Evolutionary conservation across 2,888 invertebrate species (phyloP).

Genomic region (Iphiclides podalirius): DNA sequence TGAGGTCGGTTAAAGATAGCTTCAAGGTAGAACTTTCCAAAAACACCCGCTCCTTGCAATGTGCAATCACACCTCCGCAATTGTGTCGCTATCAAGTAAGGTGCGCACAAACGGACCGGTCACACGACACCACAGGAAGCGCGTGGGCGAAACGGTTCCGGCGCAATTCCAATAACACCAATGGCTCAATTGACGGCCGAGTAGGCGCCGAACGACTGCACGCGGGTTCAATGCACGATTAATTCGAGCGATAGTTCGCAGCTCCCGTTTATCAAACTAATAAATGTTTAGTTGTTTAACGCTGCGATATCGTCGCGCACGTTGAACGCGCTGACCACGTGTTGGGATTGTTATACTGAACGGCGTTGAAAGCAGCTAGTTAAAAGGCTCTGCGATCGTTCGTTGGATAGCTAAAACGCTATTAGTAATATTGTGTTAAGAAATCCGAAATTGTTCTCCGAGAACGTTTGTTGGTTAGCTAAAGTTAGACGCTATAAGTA

Average conservation of each 20-base stretch:
- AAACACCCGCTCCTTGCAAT: conserved; percentile 7
- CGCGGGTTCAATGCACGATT: conserved; percentile 58
- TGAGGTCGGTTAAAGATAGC: too few species aligned
- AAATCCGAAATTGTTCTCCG: too few species aligned
- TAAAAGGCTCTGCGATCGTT: too few species aligned
- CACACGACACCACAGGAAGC: conserved; percentile 32
- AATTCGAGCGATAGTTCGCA: conserved; percentile 58
- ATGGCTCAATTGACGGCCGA: conserved; percentile 41
- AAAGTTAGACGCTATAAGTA: too few species aligned
- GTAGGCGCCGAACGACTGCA: conserved; percentile 12
- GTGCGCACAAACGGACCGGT: conserved; percentile 1
- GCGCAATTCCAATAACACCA: conserved; percentile 34
- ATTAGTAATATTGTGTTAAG: too few species aligned
- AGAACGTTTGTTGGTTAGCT: too few species aligned
- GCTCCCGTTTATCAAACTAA: conserved; percentile 59
- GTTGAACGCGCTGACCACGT: conserved; percentile 30
- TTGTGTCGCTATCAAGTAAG: too few species aligned
- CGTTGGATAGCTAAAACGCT: too few species aligned
- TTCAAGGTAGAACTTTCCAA: too few species aligned
- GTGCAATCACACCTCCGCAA: conserved; percentile 7
- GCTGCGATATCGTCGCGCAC: conserved; percentile 32
- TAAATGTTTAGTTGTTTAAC: conserved; percentile 57
- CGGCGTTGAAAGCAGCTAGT: too few species aligned
- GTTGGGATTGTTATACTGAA: too few species aligned
- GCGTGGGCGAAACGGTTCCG: conserved; percentile 39